Conservation (phyloP, 2,888 invertebrate species). For the Aphidoletes aphidimyza region DNA sequence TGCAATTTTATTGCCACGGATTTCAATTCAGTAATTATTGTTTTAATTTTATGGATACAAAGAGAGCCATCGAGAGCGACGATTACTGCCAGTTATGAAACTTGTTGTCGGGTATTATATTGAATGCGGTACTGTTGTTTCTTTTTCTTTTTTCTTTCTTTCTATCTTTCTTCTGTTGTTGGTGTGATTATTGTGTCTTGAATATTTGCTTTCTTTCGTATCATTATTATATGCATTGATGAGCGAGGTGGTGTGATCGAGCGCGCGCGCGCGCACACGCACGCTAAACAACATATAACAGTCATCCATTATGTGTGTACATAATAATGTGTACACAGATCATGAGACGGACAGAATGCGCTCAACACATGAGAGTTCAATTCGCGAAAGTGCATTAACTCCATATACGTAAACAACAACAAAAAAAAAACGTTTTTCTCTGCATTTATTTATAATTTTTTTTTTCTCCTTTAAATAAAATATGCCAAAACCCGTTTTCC, state of each 20-base stretch:
- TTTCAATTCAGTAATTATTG: slow-evolving; percentile 36
- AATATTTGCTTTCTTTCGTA: slow-evolving; percentile 3
- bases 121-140: neutral
- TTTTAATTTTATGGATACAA: neutral
- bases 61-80: neutral
- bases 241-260: no score
- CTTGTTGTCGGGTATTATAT: slow-evolving; percentile 8
- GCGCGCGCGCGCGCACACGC: neutral
- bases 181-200: neutral
- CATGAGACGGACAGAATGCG: slow-evolving; percentile 23
- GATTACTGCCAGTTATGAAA: slow-evolving; percentile 39
- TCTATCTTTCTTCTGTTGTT: no score
- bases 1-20: slow-evolving; percentile 4
- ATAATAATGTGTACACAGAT: neutral
- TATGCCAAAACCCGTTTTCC: slow-evolving; percentile 13
- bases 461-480: neutral
- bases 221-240: neutral
- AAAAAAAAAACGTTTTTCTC: no score
- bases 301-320: neutral
- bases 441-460: no score
- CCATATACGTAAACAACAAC: neutral
- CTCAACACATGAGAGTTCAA: neutral
- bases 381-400: slow-evolving; percentile 53
- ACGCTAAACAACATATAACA: neutral
- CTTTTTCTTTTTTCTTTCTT: no score